phyloP scores from a whole-genome alignment of 2,888 invertebrate genomes.

The Sicus ferrugineus region DNA sequence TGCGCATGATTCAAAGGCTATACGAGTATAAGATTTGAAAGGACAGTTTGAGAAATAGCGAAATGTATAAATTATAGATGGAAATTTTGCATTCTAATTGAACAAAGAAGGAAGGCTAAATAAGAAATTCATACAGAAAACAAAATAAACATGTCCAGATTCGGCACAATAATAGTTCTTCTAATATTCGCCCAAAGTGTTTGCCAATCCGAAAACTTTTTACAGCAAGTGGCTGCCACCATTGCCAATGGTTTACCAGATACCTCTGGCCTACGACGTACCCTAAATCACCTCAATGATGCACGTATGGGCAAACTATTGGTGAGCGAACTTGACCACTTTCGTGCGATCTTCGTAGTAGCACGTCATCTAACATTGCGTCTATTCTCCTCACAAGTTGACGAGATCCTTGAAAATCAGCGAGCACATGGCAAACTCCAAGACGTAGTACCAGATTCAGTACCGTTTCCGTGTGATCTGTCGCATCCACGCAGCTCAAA shows the following conservation, averaged over 20 bases:
- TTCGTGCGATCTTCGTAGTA: conserved; percentile 46
- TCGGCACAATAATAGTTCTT: background rate
- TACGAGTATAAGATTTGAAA: background rate
- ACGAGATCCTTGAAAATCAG: conserved; percentile 41
- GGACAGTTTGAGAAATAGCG: background rate
- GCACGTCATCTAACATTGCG: conserved; percentile 41
- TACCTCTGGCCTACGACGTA: conserved; percentile 43
- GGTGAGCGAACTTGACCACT: conserved; percentile 50
- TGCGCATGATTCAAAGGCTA: no score
- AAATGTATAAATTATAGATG: background rate
- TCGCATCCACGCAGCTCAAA: conserved; percentile 53
- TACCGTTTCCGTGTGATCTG: conserved; percentile 61
- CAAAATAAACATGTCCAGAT: background rate
- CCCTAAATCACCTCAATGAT: conserved; percentile 36
- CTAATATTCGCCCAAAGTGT: background rate
- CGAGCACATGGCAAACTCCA: conserved; percentile 55
- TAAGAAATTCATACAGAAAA: background rate
- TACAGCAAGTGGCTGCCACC: background rate
- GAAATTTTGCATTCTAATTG: no score
- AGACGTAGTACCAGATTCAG: conserved; percentile 41
- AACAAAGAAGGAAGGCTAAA: no score
- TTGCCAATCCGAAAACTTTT: background rate
- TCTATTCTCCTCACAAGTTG: conserved; percentile 40
- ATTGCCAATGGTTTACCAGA: conserved; percentile 22
- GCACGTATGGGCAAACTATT: conserved; percentile 42